These are phyloP conservation scores for Trematocara marginatum DNA, from an alignment of 2,113 vertebrate genomes.

Conservation along the genomic window DNA sequence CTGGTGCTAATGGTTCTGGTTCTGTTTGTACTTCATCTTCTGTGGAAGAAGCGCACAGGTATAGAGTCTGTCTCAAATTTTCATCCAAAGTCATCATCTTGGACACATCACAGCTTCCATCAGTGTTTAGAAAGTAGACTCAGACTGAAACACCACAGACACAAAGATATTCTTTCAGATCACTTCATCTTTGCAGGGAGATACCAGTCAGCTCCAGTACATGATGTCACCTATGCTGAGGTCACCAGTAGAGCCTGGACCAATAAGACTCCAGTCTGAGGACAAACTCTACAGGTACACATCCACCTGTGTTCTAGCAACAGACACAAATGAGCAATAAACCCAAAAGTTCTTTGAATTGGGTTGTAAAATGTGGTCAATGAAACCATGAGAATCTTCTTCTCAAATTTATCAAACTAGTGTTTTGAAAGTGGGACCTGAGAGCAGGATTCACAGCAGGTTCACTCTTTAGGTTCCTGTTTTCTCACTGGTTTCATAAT, in stretches of 20 bases:
- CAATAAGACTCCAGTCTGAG: not conserved
- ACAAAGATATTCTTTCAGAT: not conserved
- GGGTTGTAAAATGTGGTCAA: not conserved
- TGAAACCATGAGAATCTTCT: accelerated
- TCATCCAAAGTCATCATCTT: not conserved
- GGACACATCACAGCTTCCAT: accelerated
- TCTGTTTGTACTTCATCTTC: not conserved
- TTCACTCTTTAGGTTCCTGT: not conserved
- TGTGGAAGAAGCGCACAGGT: accelerated
- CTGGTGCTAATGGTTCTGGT: accelerated
- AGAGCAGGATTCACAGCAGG: not conserved
- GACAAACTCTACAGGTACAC: not conserved
- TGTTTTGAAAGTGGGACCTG: not conserved
- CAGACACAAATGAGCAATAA: not conserved
- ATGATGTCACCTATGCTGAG: not conserved
- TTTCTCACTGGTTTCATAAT: not conserved
- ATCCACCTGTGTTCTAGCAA: not conserved
- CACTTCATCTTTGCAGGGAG: not conserved
- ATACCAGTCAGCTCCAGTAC: not conserved
- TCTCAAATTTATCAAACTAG: not conserved
- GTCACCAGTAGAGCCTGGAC: not conserved
- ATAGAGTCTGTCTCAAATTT: accelerated
- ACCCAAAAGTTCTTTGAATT: not conserved
- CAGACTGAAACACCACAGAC: not conserved
- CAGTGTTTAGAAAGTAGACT: not conserved